Conservation (phyloP, 2,113 vertebrate genomes). For the Cyrtonyx montezumae region DNA sequence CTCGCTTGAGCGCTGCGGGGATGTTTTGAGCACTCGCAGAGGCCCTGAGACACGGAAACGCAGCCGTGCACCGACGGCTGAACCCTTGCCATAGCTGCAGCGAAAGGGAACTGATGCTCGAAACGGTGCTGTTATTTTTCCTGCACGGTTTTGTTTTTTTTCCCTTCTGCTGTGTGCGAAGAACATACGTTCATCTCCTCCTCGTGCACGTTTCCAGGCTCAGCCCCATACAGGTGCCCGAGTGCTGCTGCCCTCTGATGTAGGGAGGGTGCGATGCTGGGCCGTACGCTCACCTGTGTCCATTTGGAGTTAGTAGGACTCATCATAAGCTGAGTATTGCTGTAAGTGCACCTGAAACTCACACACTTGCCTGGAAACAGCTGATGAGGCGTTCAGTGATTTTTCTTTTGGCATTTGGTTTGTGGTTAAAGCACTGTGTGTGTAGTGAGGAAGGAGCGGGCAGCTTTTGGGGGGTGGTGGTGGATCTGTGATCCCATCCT, state of each 20-base stretch:
- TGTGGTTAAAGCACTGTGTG: not conserved
- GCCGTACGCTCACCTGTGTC: not conserved
- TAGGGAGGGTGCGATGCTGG: not conserved
- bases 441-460: not conserved
- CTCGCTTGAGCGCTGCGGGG: not conserved
- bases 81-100: not conserved
- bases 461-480: not conserved
- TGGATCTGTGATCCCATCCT: not conserved
- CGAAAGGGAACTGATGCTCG: not conserved
- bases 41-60: not conserved
- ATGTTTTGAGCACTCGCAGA: not conserved
- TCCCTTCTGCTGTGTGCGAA: rapidly evolving
- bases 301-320: not conserved
- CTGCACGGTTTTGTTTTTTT: not conserved
- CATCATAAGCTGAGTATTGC: not conserved
- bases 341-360: not conserved
- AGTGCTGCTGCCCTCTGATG: not conserved
- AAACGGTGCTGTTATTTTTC: not conserved
- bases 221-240: not conserved
- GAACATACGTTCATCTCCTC: not conserved
- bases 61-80: not conserved
- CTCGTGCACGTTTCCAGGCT: not conserved
- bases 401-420: not conserved
- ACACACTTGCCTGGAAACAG: not conserved
- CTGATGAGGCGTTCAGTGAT: not conserved